Base-by-base conservation (phyloP, 2,113 vertebrate genomes). In the Pedetes capensis region DNA sequence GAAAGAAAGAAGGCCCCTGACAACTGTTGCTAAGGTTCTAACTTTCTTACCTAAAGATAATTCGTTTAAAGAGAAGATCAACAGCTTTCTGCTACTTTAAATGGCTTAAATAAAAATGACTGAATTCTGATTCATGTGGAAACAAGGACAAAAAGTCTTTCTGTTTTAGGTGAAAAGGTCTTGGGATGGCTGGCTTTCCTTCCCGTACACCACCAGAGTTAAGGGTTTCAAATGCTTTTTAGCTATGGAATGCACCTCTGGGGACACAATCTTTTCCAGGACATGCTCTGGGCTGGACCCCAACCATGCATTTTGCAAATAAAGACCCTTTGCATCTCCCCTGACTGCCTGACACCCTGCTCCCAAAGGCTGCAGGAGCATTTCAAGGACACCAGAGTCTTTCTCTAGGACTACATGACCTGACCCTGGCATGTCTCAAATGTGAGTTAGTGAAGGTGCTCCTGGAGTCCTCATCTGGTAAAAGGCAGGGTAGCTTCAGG, bases 41-140 rank as follows among this genome's bases (percentile, higher is more conserved):
- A 96, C 55, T 22, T 94, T 59, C 44, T 23, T 39, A 61, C 37
- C 39, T 14, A 74, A 90, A 85, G 78, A 51, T 94, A 64, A 61
- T 61, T n/a, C 59, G 39, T 82, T 92, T 96, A 23, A 61, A 84
- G 66, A 95, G n/a, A 94, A 76, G 49, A 84, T 83, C 39, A 89
- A 80, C 2, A 91, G 59, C 9, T 93, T 94, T 71, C 22, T 69
- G 37, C 7, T 53, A 69, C 47, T 84, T 92, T 68, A 93, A 64
- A 57, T 17, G 69, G 37, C 8, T 92, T 85, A 92, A 83, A 85
- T 71, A 83, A 64, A 64, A 81, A 91, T 64, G 8, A 64, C 49
- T 88, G 20, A 87, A n/a, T 44, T 80, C 93, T 61, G 14, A 47
- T 51, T 79, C 12, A 71, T 0, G 55, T 7, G 34, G 49, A 71